Evolutionary conservation across 1,140 invertebrate species (phyloP), one percentile per base, ranked within the genome.

Genomic region (Ganaspis sp.): DNA sequence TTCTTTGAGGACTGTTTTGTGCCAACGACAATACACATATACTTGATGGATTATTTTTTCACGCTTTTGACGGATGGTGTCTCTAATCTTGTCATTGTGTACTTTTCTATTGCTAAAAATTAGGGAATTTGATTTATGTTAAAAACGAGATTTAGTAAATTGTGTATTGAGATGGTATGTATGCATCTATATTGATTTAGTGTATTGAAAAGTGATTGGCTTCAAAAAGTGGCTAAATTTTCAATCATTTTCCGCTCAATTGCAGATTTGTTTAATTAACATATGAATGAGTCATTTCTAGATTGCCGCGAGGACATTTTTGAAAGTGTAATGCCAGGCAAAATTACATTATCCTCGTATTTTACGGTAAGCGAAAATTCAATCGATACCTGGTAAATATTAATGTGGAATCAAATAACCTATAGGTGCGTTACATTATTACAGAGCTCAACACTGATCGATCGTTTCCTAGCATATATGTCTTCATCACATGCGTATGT

Each of bases 391-490:
- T 64, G 54, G 54, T 64, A 64, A 64, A 64, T 64, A 64, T 64
- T 64, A 64, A 64, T 64, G 54, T 29, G 23, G 54, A 29, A 64
- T 64, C 54, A 64, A 64, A 64, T 64, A 64, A 64, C 54, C 54
- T 23, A 29, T 64, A 23, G 54, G 54, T 64, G 54, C 23, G 54
- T 64, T 64, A 64, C 54, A 64, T 64, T 64, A 64, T 64, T 29
- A 64, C 23, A 64, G 23, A 29, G 54, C 54, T 64, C 23, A 64
- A 64, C 12, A 29, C 12, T 64, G 54, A 64, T 64, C 54, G 54
- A 64, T 29, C 12, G 23, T 15, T 64, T 64, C 54, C 54, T 29
- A 12, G 21, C 21, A 64, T 64, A 23, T 64, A 64, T 23, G 21
- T 26, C 21, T 64, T 49, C 15, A 64, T 58, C 11, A 26, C 4